Evolutionary conservation across 2,888 invertebrate genomes (phyloP).

Genomic region (Ectemnius lituratus): DNA sequence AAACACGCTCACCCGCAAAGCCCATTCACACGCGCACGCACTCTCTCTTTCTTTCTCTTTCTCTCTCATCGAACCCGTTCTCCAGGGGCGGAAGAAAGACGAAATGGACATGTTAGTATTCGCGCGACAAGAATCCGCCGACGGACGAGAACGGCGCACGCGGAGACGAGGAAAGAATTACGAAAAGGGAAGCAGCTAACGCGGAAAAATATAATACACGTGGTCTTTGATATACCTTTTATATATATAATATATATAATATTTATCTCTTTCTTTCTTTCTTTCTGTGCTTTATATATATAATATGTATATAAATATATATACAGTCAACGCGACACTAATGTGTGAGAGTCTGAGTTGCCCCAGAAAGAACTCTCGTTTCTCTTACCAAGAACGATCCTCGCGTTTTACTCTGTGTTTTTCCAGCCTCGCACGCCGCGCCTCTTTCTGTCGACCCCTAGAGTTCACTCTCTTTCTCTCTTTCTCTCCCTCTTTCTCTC

Average conservation of each 20-base stretch:
- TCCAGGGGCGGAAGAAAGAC: neutral
- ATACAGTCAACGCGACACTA: constrained; percentile 26
- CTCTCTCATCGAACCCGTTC: too few species aligned
- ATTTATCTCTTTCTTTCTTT: constrained; percentile 18
- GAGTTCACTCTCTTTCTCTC: neutral
- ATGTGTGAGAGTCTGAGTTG: neutral
- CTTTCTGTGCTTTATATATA: constrained; percentile 7
- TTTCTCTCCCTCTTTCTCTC: neutral
- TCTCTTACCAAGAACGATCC: neutral
- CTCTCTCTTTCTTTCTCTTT: neutral
- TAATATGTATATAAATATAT: constrained; percentile 20
- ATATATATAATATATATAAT: constrained; percentile 15
- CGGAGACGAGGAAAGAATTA: neutral
- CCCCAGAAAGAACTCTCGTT: neutral
- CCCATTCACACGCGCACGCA: too few species aligned
- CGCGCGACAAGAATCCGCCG: constrained; percentile 17
- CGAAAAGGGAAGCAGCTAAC: constrained; percentile 8
- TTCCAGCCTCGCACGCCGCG: neutral
- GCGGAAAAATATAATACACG: constrained; percentile 43
- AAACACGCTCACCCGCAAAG: too few species aligned
- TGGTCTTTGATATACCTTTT: constrained; percentile 16
- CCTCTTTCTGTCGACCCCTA: neutral
- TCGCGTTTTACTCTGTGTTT: constrained; percentile 17
- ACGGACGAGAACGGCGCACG: neutral
- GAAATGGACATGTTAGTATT: neutral